phyloP scores from a whole-genome alignment of 1,140 invertebrate genomes.

The Elysia chlorotica region DNA sequence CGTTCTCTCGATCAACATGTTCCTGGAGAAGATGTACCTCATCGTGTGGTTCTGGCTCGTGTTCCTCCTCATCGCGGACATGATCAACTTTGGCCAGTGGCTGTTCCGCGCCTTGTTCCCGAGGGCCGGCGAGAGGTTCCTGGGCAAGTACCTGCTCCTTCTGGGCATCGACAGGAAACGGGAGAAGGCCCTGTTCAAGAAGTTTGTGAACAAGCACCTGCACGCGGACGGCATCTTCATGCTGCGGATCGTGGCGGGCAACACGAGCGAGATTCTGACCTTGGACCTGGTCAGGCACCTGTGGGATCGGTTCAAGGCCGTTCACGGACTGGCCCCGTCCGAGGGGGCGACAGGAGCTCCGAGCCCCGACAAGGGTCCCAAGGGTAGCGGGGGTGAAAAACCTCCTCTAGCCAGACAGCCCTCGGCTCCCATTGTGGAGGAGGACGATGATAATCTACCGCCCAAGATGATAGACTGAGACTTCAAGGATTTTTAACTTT shows the following conservation, averaged over 20 bases:
- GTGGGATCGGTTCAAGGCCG: constrained; percentile 36
- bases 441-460: neutral
- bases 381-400: neutral
- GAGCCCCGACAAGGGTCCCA: too few species aligned
- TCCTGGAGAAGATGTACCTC: constrained; percentile 66
- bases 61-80: constrained; percentile 56
- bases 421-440: neutral
- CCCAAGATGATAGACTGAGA: neutral
- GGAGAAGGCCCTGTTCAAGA: constrained; percentile 38
- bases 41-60: constrained; percentile 66
- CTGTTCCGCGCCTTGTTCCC: constrained; percentile 33
- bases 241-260: constrained; percentile 50
- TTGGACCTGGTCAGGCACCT: constrained; percentile 49
- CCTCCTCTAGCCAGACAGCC: neutral
- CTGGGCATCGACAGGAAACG: constrained; percentile 26
- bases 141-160: constrained; percentile 42
- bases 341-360: too few species aligned
- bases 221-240: constrained; percentile 57
- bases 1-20: constrained; percentile 65
- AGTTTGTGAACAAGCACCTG: constrained; percentile 51
- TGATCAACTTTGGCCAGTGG: constrained; percentile 43
- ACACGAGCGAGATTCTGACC: constrained; percentile 48
- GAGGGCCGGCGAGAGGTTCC: constrained; percentile 42
- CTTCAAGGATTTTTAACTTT: too few species aligned
- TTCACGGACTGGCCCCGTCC: neutral